phyloP scores from a whole-genome alignment of 2,113 vertebrate species.

The Raphicerus campestris region DNA sequence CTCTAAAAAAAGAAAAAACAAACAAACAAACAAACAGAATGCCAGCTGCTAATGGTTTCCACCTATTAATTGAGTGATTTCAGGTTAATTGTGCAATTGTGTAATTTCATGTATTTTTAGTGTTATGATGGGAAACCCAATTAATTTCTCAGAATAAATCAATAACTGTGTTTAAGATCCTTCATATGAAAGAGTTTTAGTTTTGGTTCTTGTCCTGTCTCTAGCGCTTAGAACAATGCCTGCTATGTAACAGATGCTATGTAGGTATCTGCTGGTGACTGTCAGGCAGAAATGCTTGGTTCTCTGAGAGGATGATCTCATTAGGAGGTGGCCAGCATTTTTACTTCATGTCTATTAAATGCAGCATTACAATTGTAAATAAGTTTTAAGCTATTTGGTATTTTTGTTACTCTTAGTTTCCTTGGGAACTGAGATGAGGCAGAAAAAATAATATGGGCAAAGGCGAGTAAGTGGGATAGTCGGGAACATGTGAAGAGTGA shows the following conservation, averaged over 20 bases:
- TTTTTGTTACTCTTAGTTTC: not conserved
- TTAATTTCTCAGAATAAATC: not conserved
- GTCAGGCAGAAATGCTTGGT: not conserved
- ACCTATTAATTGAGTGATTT: not conserved
- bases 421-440: conserved; percentile 24
- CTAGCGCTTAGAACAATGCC: not conserved
- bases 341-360: conserved; percentile 22
- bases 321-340: not conserved
- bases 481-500: not conserved
- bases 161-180: not conserved
- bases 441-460: not conserved
- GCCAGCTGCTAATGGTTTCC: not conserved
- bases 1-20: not conserved
- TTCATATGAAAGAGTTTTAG: not conserved
- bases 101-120: not conserved
- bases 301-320: not conserved
- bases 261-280: not conserved
- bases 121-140: not conserved
- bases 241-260: not conserved
- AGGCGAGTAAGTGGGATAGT: not conserved
- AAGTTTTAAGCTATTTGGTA: not conserved
- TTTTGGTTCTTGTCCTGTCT: not conserved
- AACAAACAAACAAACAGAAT: not conserved
- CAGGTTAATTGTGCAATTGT: not conserved
- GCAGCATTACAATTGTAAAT: not conserved